These are phyloP conservation scores for Eleginops maclovinus DNA, from an alignment of 2,113 vertebrate genomes.

Conservation along the genomic window DNA sequence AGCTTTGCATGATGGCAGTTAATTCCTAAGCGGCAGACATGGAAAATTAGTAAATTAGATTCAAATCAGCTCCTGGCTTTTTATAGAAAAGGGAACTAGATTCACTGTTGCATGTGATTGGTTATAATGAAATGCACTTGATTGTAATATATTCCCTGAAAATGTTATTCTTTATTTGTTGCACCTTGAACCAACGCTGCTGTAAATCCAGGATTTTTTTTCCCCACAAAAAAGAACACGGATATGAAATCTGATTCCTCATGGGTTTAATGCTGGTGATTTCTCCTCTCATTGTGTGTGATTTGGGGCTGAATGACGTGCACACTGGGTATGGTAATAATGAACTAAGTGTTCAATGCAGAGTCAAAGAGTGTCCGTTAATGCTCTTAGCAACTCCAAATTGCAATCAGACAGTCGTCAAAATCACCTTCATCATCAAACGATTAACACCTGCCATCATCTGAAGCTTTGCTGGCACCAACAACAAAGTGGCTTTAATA, in stretches of 20 bases:
- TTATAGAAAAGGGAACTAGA: slow-evolving; percentile 37
- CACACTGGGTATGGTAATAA: slow-evolving; percentile 17
- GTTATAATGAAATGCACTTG: slow-evolving; percentile 38
- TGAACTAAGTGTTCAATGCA: slow-evolving; percentile 29
- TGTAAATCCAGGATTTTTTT: slow-evolving; percentile 12
- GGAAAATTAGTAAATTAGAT: slow-evolving; percentile 47
- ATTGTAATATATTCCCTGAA: slow-evolving; percentile 33
- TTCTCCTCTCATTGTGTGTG: slow-evolving; percentile 20
- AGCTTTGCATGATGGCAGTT: slow-evolving; percentile 24
- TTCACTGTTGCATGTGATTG: slow-evolving; percentile 36
- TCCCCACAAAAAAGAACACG: neutral
- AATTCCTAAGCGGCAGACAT: slow-evolving; percentile 16
- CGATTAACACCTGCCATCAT: neutral
- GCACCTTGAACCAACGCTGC: slow-evolving; percentile 33
- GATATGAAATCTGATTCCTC: slow-evolving; percentile 17
- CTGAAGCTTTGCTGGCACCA: slow-evolving; percentile 1
- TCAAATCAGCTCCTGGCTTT: slow-evolving; percentile 36
- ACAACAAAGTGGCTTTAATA: slow-evolving; percentile 58
- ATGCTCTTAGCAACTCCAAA: slow-evolving; percentile 39
- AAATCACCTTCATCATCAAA: slow-evolving; percentile 50
- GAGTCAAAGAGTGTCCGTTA: slow-evolving; percentile 32
- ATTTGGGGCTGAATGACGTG: slow-evolving; percentile 10
- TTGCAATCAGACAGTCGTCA: slow-evolving; percentile 49
- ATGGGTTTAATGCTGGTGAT: slow-evolving; percentile 28
- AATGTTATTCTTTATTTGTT: slow-evolving; percentile 47